Evolutionary conservation across 2,888 invertebrate species (phyloP).

Genomic region (Sesamia inferens): DNA sequence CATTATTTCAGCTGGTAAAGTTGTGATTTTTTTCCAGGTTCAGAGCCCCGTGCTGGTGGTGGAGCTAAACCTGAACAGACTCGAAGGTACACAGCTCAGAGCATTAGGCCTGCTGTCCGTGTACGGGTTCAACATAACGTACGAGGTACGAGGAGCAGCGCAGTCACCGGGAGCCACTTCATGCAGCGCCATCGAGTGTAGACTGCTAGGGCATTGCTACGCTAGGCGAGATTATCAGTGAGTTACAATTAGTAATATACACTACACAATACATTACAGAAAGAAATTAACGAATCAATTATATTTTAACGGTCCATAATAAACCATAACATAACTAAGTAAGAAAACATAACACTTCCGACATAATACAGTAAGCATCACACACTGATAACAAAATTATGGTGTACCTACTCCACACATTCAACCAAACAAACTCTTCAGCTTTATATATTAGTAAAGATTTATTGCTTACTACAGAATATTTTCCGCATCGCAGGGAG

Average conservation of each 20-base stretch:
- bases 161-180: conserved; percentile 89
- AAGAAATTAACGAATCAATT: conserved; percentile 51
- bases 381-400: conserved; percentile 65
- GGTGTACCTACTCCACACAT: too few species aligned
- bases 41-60: conserved; percentile 94
- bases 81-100: conserved; percentile 95
- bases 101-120: conserved; percentile 95
- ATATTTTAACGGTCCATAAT: background rate
- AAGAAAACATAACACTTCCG: background rate
- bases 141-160: conserved; percentile 91
- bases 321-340: background rate
- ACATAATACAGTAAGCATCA: conserved; percentile 43
- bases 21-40: conserved; percentile 77
- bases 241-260: conserved; percentile 73
- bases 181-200: conserved; percentile 95
- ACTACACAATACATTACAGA: too few species aligned
- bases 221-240: conserved; percentile 93
- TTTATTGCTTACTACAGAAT: conserved; percentile 22
- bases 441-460: too few species aligned
- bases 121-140: conserved; percentile 98
- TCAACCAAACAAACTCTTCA: too few species aligned
- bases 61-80: conserved; percentile 92
- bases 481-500: conserved; percentile 86
- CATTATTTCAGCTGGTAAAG: background rate
- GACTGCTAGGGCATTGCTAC: conserved; percentile 95